Base-by-base conservation (phyloP, 1,140 invertebrate genomes). In the Drosophila nebulosa region DNA sequence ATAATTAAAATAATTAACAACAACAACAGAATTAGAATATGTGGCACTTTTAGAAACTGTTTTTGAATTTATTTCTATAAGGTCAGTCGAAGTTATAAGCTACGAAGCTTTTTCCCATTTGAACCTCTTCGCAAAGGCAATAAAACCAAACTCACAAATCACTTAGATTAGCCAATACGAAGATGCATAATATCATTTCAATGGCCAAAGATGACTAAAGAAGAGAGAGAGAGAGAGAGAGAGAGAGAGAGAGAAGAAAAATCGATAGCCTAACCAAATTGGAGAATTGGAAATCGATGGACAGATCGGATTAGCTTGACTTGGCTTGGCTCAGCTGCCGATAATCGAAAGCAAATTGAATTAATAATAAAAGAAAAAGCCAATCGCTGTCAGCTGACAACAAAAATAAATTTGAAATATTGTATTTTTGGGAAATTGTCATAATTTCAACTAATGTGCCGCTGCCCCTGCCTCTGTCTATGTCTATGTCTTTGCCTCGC, bases 341-440 rank as follows among this genome's bases (percentile, higher is more conserved):
- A 78, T 86, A 86, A 86, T 88, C 78, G 68, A 78, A 89, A 64
- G 61, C 74, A 86, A 86, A 86, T 86, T 86, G 83, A 86, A 88
- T 86, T 78, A 78, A 86, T 88, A 86, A 83, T 76, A 76, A 59
- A 58, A 74, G 36, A 65, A 65, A 51, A 39, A 69, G 64, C 24
- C 78, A 56, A 79, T 74, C 58, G 80, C 72, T 85, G 80, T 79
- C 76, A 52, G 55, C 69, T 26, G 24, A 30, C 53, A 51, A 42
- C 55, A 36, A 68, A 64, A 64, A 79, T 86, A 66, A 76, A 74
- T 70, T 83, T 89, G 84, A 86, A 77, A 83, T 86, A 86, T 86
- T 86, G 62, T 67, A 86, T 46, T 74, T 65, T 50, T 39, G 69
- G 56, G 74, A 84, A 84, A 85, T 79, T 72, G 81, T 78, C 81